These are phyloP conservation scores for Bugula neritina DNA, from an alignment of 2,888 invertebrate genomes.

Conservation along the genomic window DNA sequence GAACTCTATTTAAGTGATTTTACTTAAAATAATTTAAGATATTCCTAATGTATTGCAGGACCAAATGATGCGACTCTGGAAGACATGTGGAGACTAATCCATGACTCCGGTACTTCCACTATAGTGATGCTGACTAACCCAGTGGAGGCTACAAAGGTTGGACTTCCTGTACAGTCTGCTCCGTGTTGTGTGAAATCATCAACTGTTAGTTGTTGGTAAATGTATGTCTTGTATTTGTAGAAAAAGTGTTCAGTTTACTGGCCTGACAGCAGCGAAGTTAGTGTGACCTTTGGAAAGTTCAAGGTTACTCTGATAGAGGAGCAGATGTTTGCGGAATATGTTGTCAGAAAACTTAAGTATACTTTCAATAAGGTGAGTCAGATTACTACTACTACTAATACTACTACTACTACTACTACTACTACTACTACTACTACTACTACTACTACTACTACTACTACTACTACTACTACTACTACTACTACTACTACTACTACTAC, in stretches of 20 bases:
- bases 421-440: not conserved
- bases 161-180: too few species aligned
- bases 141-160: conserved; percentile 55
- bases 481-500: conserved; percentile 8
- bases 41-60: too few species aligned
- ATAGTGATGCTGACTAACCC: conserved; percentile 57
- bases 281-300: conserved; percentile 1
- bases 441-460: conserved; percentile 13
- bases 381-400: conserved; percentile 2
- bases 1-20: too few species aligned
- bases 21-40: too few species aligned
- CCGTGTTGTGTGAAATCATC: too few species aligned
- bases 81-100: conserved; percentile 58
- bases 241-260: not conserved
- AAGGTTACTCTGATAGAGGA: not conserved
- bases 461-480: not conserved
- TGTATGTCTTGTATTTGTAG: not conserved
- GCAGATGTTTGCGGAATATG: not conserved
- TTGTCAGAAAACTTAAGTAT: conserved; percentile 1
- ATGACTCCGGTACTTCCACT: conserved; percentile 54
- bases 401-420: conserved; percentile 9
- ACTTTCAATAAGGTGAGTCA: not conserved
- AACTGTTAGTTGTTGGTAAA: too few species aligned
- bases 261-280: not conserved
- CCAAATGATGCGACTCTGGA: conserved; percentile 55